These are phyloP conservation scores for Sebastes wilsoni DNA, from an alignment of 2,797 vertebrate species.

Conservation along the genomic window DNA sequence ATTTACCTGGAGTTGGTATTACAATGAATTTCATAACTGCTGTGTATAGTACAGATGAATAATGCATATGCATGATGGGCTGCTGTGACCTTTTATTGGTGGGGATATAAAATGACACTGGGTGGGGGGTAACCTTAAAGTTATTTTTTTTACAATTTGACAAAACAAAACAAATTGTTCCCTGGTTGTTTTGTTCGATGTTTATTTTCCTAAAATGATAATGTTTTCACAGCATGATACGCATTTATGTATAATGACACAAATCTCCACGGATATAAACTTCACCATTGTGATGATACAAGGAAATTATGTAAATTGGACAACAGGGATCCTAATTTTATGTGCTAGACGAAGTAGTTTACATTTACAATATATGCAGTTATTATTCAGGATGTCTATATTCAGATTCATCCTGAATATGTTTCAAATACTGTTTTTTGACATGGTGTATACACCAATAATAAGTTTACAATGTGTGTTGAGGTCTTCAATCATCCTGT, in stretches of 20 bases:
- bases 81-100: background rate
- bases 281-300: background rate
- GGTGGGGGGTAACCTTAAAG: background rate
- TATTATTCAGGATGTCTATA: background rate
- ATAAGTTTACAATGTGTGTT: background rate
- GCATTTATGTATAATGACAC: background rate
- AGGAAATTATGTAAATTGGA: conserved; percentile 9
- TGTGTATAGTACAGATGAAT: conserved; percentile 56
- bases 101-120: conserved; percentile 4
- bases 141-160: background rate
- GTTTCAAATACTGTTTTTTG: background rate
- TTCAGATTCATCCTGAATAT: background rate
- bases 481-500: background rate
- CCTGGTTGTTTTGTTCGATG: background rate
- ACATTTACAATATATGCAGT: background rate
- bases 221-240: background rate
- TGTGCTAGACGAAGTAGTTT: background rate
- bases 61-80: conserved; percentile 34
- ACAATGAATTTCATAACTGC: conserved; percentile 63
- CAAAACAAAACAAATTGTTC: background rate
- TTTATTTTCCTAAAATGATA: background rate
- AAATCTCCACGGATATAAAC: conserved; percentile 9
- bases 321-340: background rate
- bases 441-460: background rate
- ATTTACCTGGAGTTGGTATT: conserved; percentile 71